Evolutionary conservation across 2,113 vertebrate species (phyloP).

Genomic region (Forbesichthys papilliferus): DNA sequence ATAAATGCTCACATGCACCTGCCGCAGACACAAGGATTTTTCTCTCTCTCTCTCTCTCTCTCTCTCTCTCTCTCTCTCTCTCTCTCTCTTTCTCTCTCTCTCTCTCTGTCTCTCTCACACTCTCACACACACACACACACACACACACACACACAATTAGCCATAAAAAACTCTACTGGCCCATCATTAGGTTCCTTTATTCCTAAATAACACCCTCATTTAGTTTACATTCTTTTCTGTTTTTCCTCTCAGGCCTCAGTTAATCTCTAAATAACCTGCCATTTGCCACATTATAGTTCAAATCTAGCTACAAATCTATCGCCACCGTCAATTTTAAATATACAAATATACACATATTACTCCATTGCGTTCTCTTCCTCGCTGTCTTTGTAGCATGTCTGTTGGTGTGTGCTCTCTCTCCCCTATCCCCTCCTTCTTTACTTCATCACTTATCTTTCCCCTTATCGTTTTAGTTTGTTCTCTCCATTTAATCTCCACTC

Average conservation of each 20-base stretch:
- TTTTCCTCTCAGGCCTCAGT: constrained; percentile 4
- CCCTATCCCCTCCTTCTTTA: neutral
- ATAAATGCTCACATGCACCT: neutral
- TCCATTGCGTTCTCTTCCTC: constrained; percentile 62
- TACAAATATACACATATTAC: constrained; percentile 30
- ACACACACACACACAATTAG: constrained; percentile 20
- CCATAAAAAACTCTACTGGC: constrained; percentile 24
- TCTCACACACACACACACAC: constrained; percentile 12
- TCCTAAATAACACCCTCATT: constrained; percentile 1
- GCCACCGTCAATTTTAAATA: constrained; percentile 21
- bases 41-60: neutral
- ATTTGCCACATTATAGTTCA: constrained; percentile 44
- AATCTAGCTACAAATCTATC: constrained; percentile 26
- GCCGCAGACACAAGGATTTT: neutral
- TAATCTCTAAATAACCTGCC: neutral
- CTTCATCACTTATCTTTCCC: too few species aligned
- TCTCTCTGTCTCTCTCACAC: neutral
- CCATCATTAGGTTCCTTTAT: constrained; percentile 11
- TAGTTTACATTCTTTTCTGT: constrained; percentile 6
- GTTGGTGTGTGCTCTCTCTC: neutral
- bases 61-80: constrained; percentile 2
- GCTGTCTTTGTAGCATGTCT: constrained; percentile 31
- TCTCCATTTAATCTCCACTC: constrained; percentile 62
- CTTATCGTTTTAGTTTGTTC: neutral
- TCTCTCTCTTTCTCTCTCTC: neutral